Evolutionary conservation across 1,140 invertebrate genomes (phyloP).

Genomic region (Lordiphosa clarofinis): DNA sequence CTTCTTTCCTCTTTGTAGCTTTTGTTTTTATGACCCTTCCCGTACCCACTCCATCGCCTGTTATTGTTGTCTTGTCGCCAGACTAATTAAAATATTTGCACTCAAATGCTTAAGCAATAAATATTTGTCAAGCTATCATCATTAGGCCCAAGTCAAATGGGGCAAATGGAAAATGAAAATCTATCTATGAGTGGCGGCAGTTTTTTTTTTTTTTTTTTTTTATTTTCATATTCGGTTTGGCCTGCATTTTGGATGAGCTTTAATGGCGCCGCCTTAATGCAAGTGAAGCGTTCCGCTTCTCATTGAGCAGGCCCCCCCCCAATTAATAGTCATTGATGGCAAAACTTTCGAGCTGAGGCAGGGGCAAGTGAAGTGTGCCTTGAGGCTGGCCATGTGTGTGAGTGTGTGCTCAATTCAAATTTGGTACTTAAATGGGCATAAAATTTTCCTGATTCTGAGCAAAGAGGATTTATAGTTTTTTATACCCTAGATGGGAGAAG

Average conservation of each 20-base stretch:
- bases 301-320: slow-evolving; percentile 8
- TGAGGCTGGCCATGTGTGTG: slow-evolving; percentile 46
- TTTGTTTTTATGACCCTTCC: slow-evolving; percentile 22
- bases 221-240: slow-evolving; percentile 24
- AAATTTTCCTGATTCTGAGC: slow-evolving; percentile 53
- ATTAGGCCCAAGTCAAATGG: slow-evolving; percentile 36
- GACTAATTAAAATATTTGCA: slow-evolving; percentile 77
- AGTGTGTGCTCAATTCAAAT: slow-evolving; percentile 36
- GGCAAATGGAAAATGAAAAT: slow-evolving; percentile 49
- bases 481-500: too few species aligned
- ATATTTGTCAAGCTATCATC: slow-evolving; percentile 75
- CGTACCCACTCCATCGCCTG: slow-evolving; percentile 3
- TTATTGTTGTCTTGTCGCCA: slow-evolving; percentile 57
- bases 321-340: slow-evolving; percentile 76
- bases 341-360: slow-evolving; percentile 44
- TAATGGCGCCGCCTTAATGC: slow-evolving; percentile 74
- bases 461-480: slow-evolving; percentile 5
- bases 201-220: slow-evolving; percentile 18
- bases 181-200: slow-evolving; percentile 70
- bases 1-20: slow-evolving; percentile 6
- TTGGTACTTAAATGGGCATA: slow-evolving; percentile 44
- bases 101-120: slow-evolving; percentile 76
- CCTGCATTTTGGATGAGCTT: slow-evolving; percentile 73
- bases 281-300: slow-evolving; percentile 34
- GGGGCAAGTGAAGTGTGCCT: slow-evolving; percentile 57